phyloP scores from a whole-genome alignment of 2,113 vertebrate genomes.

The Thymallus thymallus region DNA sequence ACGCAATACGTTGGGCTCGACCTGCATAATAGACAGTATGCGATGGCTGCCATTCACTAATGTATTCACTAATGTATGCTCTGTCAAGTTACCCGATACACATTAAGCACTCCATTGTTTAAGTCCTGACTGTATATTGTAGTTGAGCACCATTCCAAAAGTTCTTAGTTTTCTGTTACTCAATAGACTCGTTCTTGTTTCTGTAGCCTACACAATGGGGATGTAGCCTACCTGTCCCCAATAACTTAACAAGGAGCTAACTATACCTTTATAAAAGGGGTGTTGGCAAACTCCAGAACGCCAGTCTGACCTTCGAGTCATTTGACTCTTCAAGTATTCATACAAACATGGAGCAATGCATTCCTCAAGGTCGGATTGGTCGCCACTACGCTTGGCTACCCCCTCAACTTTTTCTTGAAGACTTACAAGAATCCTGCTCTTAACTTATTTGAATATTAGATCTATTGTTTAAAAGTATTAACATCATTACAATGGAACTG shows the following conservation, averaged over 20 bases:
- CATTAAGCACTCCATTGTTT: not conserved
- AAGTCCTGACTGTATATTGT: not conserved
- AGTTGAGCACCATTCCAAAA: not conserved
- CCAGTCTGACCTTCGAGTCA: not conserved
- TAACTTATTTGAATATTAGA: no score
- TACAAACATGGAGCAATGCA: no score
- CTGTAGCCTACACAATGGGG: not conserved
- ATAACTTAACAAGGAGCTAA: not conserved
- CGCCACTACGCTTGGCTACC: no score
- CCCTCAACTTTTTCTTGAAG: no score
- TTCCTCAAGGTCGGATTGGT: no score
- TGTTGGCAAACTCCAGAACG: no score
- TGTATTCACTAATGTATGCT: not conserved
- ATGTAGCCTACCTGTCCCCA: not conserved
- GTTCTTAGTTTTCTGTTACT: not conserved
- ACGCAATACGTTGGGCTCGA: slow-evolving; percentile 3
- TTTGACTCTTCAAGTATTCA: no score
- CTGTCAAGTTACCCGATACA: not conserved
- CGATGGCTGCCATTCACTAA: not conserved
- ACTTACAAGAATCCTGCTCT: no score
- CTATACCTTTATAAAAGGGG: not conserved
- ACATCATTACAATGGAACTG: no score
- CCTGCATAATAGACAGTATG: not conserved
- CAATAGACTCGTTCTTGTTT: not conserved
- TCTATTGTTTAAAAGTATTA: no score